Evolutionary conservation across 2,113 vertebrate species (phyloP), one percentile per base, ranked within the genome.

Genomic region (Crotophaga sulcirostris): DNA sequence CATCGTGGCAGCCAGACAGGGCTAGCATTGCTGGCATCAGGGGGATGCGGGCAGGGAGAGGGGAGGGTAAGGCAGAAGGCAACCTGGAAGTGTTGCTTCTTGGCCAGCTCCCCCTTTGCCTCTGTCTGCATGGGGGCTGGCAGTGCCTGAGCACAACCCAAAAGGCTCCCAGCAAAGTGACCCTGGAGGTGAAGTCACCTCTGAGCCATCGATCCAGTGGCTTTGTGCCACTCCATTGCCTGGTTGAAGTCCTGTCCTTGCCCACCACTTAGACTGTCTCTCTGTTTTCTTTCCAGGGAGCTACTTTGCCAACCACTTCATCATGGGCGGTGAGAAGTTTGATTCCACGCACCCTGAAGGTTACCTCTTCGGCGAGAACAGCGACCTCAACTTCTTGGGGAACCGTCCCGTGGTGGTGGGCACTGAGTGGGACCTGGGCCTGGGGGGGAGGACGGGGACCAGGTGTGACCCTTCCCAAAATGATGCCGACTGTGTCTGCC

Each of bases 281-380:
- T 87, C 19, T 87, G 34, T 18, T 93, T 62, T 45, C 44, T 3
- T 91, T 97, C 12, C 94, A 99, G 99, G 99, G 75, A 99, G 98
- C 96, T 99, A 99, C 96, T 99, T 99, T 40, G 99, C 99, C 97
- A 99, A 98, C 97, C 99, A 99, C 97, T 99, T 99, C 98, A 99
- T 99, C 94, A 99, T 99, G 99, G 99, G 99, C 38, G 99, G 99
- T 36, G 99, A 99, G 97, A 99, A 99, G 98, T 99, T 99, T 90
- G 99, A 99, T 93, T 99, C 99, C 64, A 98, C 99, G 6, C 99
- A 99, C 83, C 99, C 99, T 0, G 99, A 99, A 96, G 99, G 99
- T 31, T 99, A 99, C 97, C 98, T 99, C 88, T 99, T 99, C n/a
- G 99, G 99, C 36, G 99, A 99, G 97, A 99, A 99, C 98, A 99